These are phyloP conservation scores for Gavialis gangeticus DNA, from an alignment of 2,113 vertebrate genomes.

Conservation along the genomic window DNA sequence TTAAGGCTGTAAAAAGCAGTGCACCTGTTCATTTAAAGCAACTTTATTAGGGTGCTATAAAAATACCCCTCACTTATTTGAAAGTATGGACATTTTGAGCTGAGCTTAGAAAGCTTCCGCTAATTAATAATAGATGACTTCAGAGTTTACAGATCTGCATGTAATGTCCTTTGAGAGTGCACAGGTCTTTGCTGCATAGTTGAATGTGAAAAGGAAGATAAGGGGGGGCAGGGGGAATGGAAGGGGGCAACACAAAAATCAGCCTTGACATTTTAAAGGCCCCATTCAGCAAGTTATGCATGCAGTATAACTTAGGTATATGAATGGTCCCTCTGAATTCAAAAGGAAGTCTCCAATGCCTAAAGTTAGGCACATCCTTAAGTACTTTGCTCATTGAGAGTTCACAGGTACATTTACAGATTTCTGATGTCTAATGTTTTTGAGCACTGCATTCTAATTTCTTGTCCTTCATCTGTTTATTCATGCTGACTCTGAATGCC, in stretches of 20 bases:
- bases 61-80: not conserved
- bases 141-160: not conserved
- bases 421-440: constrained; percentile 63
- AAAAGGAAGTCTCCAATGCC: not conserved
- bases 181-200: not conserved
- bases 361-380: constrained; percentile 2
- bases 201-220: not conserved
- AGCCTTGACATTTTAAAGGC: not conserved
- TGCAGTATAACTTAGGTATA: not conserved
- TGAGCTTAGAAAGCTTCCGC: not conserved
- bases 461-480: constrained; percentile 66
- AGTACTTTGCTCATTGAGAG: constrained; percentile 43
- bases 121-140: too few species aligned
- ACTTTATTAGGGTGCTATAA: not conserved
- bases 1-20: not conserved
- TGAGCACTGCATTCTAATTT: constrained; percentile 73
- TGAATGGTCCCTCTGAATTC: not conserved
- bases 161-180: not conserved
- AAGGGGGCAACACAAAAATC: accelerated
- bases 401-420: constrained; percentile 39
- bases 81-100: not conserved
- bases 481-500: constrained; percentile 74
- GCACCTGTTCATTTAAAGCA: not conserved
- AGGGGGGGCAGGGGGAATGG: accelerated
- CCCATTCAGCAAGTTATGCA: not conserved